Evolutionary conservation across 2,113 vertebrate species (phyloP), one percentile per base, ranked within the genome.

Genomic region (Microcebus murinus): DNA sequence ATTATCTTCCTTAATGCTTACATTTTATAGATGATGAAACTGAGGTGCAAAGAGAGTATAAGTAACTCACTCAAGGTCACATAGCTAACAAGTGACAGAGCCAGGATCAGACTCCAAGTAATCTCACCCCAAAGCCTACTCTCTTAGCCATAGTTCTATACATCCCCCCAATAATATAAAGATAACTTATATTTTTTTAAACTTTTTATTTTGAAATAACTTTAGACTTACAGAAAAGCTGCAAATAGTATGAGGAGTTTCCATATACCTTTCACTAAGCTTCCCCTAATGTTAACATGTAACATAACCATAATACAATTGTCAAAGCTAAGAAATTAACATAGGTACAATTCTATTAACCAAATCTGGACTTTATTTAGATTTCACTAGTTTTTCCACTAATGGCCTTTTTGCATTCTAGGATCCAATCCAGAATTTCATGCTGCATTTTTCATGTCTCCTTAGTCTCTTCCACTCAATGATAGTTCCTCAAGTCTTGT

Each of bases 371-470:
- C 50, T 96, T 95, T 55, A 83, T 42, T 88, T 74, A 8, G 48
- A 91, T 85, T 96, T 96, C n/a, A 96, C 23, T 8, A 45, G 7
- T 52, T 91, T 96, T 90, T 93, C 65, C 48, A 90, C 29, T 87
- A 90, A 68, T 27, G 29, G 8, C 20, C 18, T 65, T 92, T 90
- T 77, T 55, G 67, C 31, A 74, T 76, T 87, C 80, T 27, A 87
- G 79, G 76, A 67, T 83, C 45, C 6, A 91, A 79, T 77, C 13
- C 61, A 83, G 48, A 95, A 89, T 77, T 96, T 50, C 36, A 57
- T 5, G 3, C 42, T 59, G 34, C 48, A 82, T 88, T 48, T 92
- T 55, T 81, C 65, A 34, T 57, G 9, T 55, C 21, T 95, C 63
- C 55, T 90, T 80, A 83, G 59, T 90, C 81, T 85, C 48, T 96